phyloP scores from a whole-genome alignment of 2,113 vertebrate species.

The Lagopus muta region DNA sequence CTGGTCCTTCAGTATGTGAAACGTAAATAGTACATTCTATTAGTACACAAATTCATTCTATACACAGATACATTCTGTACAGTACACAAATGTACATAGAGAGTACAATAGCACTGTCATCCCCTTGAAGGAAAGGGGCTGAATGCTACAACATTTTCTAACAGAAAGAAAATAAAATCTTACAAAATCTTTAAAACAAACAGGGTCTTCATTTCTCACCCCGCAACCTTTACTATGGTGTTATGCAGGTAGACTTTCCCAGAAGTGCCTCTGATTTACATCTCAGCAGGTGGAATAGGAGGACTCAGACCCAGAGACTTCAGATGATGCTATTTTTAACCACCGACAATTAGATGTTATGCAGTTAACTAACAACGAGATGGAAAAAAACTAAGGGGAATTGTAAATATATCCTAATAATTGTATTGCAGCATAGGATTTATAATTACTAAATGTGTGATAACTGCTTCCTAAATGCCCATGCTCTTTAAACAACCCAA shows the following conservation, averaged over 20 bases:
- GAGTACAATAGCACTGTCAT: background rate
- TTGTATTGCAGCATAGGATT: constrained; percentile 86
- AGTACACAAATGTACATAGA: too few species aligned
- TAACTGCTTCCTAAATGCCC: constrained; percentile 89
- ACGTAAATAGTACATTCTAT: accelerated
- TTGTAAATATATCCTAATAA: constrained; percentile 83
- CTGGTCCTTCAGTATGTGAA: background rate
- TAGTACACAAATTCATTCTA: too few species aligned
- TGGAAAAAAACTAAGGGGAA: constrained; percentile 51
- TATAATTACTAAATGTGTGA: constrained; percentile 90
- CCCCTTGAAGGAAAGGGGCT: background rate
- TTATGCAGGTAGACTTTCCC: background rate
- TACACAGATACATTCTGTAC: too few species aligned
- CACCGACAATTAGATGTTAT: constrained; percentile 21
- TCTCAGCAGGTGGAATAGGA: background rate
- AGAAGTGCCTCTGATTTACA: background rate
- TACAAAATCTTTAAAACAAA: background rate
- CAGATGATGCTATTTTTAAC: constrained; percentile 50
- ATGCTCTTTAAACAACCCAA: constrained; percentile 86
- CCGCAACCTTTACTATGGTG: background rate
- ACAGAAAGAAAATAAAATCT: background rate
- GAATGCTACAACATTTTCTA: background rate
- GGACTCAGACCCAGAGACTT: constrained; percentile 10
- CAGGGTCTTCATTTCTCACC: background rate
- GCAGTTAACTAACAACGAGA: constrained; percentile 58